Conservation (phyloP, 1,140 invertebrate species). For the Diachasma alloeum region DNA sequence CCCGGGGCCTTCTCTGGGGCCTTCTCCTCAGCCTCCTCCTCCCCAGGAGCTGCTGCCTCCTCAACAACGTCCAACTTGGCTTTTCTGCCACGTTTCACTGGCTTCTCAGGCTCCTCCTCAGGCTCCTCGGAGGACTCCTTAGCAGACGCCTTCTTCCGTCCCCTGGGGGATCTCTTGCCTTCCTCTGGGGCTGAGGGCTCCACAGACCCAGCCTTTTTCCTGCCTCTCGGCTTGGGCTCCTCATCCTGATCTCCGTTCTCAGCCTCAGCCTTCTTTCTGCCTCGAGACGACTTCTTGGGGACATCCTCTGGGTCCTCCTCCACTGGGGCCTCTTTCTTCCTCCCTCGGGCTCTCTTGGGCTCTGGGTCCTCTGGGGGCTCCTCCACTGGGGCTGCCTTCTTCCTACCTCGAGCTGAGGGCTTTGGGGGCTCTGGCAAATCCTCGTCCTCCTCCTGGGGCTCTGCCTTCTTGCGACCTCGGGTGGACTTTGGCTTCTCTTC, state of each 20-base stretch:
- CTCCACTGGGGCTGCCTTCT: neutral
- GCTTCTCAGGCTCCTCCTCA: neutral
- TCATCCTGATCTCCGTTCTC: neutral
- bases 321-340: neutral
- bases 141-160: neutral
- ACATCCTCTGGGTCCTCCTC: neutral
- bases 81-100: neutral
- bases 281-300: neutral
- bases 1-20: neutral
- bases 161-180: neutral
- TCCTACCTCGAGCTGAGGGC: neutral
- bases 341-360: neutral
- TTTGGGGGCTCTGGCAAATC: neutral
- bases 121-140: neutral
- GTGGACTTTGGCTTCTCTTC: neutral
- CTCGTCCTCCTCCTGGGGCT: neutral
- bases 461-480: neutral
- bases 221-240: neutral
- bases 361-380: neutral
- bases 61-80: neutral
- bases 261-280: neutral
- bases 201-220: no score
- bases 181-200: neutral
- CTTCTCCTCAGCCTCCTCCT: neutral
- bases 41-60: neutral